A percentile compares a stretch with the other conserved stretches of the same genome.
These are phyloP conservation scores for Pangasius djambal DNA, from an alignment of 2,797 vertebrate genomes.

Conservation along the genomic window DNA sequence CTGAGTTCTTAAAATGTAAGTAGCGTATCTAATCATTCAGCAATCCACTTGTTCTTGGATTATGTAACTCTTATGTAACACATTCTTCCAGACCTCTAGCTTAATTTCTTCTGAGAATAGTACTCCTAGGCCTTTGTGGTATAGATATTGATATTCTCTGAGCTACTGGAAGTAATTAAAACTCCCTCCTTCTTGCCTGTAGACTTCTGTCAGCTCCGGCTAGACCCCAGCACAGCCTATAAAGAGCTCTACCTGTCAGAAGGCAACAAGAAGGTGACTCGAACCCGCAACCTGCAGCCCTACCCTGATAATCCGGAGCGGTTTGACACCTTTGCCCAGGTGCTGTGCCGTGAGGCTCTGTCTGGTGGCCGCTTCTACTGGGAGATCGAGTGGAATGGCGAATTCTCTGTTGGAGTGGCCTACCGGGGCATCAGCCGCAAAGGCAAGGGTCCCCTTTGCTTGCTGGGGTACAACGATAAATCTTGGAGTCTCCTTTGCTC, in stretches of 20 bases:
- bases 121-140: background rate
- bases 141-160: background rate
- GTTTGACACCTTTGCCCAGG: slow-evolving; percentile 82
- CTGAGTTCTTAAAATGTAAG: slow-evolving; percentile 80
- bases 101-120: background rate
- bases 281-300: slow-evolving; percentile 78
- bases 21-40: slow-evolving; percentile 30
- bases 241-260: slow-evolving; percentile 81
- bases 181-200: slow-evolving; percentile 1
- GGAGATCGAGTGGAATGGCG: slow-evolving; percentile 83
- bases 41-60: background rate
- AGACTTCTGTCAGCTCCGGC: slow-evolving; percentile 80
- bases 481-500: slow-evolving; percentile 84
- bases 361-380: slow-evolving; percentile 80
- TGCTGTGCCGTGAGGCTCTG: slow-evolving; percentile 77
- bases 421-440: slow-evolving; percentile 80
- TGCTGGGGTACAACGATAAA: slow-evolving; percentile 82
- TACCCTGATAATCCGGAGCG: slow-evolving; percentile 74
- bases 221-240: slow-evolving; percentile 77
- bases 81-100: background rate
- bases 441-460: slow-evolving; percentile 79
- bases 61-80: background rate
- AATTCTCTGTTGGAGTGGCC: slow-evolving; percentile 81
- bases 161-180: background rate
- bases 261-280: slow-evolving; percentile 75